Conservation (phyloP, 2,888 invertebrate genomes). For the Heliconius ethilla region DNA sequence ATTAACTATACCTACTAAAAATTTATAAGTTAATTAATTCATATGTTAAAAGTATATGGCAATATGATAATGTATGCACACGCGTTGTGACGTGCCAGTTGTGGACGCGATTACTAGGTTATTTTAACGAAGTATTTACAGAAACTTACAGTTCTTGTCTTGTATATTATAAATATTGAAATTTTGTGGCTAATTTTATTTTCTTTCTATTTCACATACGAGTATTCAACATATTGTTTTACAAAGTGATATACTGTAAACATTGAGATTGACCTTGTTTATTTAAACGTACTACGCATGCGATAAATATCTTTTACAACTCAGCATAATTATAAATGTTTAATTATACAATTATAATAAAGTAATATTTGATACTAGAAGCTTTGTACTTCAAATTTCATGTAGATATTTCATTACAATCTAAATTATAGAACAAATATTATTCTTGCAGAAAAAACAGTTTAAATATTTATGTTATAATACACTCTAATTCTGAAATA, state of each 20-base stretch:
- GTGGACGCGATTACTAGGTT: constrained; percentile 4
- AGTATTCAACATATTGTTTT: neutral
- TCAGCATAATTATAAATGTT: neutral
- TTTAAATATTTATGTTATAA: neutral
- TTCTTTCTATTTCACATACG: neutral
- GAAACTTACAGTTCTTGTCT: neutral
- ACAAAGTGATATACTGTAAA: constrained; percentile 28
- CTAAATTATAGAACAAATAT: neutral
- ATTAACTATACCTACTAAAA: constrained; percentile 53
- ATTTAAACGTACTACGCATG: constrained; percentile 34
- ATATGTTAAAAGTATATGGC: constrained; percentile 18
- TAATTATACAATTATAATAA: constrained; percentile 2
- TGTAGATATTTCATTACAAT: neutral
- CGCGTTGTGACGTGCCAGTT: constrained; percentile 22
- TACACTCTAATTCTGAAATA: neutral
- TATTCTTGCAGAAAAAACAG: neutral
- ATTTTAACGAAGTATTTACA: constrained; percentile 31
- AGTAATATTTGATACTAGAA: neutral
- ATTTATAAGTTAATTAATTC: constrained; percentile 21
- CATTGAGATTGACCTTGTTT: constrained; percentile 36
- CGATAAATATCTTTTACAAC: constrained; percentile 30
- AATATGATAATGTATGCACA: constrained; percentile 17
- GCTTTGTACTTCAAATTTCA: neutral
- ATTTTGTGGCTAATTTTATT: neutral
- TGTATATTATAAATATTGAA: neutral